phyloP scores from a whole-genome alignment of 2,888 invertebrate species.

The Sepioteuthis lessoniana region DNA sequence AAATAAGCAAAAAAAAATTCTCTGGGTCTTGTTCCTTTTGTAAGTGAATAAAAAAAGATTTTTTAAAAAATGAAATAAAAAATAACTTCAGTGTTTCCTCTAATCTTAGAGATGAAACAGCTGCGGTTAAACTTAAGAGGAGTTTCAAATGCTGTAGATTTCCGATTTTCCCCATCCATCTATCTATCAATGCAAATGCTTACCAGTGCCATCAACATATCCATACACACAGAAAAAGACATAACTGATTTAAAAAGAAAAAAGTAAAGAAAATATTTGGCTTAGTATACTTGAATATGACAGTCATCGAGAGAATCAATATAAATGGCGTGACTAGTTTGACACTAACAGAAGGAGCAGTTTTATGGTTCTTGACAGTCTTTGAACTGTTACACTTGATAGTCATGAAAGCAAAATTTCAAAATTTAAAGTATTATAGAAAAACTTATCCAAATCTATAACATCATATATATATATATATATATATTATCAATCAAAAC shows the following conservation, averaged over 20 bases:
- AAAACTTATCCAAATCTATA: background rate
- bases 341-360: background rate
- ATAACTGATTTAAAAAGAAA: background rate
- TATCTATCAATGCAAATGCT: background rate
- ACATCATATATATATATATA: background rate
- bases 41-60: background rate
- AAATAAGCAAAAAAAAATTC: background rate
- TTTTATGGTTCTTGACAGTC: background rate
- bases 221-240: too few species aligned
- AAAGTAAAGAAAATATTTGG: background rate
- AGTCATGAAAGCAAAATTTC: background rate
- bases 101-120: background rate
- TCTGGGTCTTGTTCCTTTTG: background rate
- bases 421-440: background rate
- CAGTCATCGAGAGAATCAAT: background rate
- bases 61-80: background rate
- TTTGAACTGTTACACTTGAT: background rate
- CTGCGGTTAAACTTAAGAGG: background rate
- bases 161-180: background rate
- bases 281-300: background rate
- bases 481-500: too few species aligned
- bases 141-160: conserved; percentile 21
- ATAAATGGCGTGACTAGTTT: background rate
- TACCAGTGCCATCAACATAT: background rate
- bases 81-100: background rate